These are phyloP conservation scores for Azorinus chamasolen DNA, from an alignment of 2,888 invertebrate genomes.

Conservation along the genomic window DNA sequence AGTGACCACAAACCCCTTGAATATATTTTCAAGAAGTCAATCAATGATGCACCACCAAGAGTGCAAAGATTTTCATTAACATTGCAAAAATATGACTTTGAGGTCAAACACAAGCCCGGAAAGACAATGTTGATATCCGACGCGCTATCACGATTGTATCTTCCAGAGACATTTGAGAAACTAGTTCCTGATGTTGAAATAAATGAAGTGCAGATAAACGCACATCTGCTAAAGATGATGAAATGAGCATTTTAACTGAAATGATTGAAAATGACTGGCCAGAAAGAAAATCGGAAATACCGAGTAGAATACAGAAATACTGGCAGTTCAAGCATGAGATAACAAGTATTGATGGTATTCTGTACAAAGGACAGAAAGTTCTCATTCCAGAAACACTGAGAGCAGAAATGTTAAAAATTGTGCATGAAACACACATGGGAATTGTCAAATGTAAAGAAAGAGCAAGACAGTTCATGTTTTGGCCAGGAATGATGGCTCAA, in stretches of 20 bases:
- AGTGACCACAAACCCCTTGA: constrained; percentile 57
- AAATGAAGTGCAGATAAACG: constrained; percentile 22
- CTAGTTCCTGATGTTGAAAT: constrained; percentile 22
- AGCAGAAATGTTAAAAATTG: constrained; percentile 23
- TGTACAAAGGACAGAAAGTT: constrained; percentile 41
- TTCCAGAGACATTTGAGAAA: constrained; percentile 10
- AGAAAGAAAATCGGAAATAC: constrained; percentile 22
- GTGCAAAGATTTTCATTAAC: constrained; percentile 16
- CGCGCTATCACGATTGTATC: constrained; percentile 22
- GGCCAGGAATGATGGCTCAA: constrained; percentile 32
- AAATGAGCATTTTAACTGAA: constrained; percentile 23
- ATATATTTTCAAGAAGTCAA: constrained; percentile 36
- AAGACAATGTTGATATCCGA: constrained; percentile 54
- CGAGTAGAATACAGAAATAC: constrained; percentile 32
- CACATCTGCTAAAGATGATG: constrained; percentile 39
- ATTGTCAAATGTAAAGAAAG: constrained; percentile 30
- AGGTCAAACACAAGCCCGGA: constrained; percentile 48
- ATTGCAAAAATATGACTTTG: constrained; percentile 52
- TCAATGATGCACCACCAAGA: constrained; percentile 27
- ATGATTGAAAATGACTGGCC: constrained; percentile 54
- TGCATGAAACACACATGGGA: constrained; percentile 40
- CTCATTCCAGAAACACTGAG: constrained; percentile 18
- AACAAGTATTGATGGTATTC: constrained; percentile 41
- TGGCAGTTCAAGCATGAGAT: constrained; percentile 56
- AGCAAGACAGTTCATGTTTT: constrained; percentile 30